Conservation (phyloP, 2,113 vertebrate genomes). For the Anarhynchus alexandrinus region DNA sequence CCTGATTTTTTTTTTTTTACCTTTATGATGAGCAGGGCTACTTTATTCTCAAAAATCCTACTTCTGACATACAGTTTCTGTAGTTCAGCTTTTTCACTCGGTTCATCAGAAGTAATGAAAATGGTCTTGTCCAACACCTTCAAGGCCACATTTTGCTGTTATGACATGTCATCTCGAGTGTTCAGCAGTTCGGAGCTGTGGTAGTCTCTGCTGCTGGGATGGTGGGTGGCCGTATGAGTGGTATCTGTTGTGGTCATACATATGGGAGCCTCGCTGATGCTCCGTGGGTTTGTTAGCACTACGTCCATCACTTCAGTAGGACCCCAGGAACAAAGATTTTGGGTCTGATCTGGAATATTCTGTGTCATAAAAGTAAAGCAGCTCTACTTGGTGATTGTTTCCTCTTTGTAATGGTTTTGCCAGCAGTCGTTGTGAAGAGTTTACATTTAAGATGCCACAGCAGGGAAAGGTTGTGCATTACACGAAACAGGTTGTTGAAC, state of each 20-base stretch:
- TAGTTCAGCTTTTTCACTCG: not conserved
- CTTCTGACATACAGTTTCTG: not conserved
- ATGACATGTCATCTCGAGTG: not conserved
- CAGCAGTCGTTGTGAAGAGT: not conserved
- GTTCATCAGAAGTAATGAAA: not conserved
- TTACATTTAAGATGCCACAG: not conserved
- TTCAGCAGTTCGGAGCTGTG: not conserved
- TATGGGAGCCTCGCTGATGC: accelerated
- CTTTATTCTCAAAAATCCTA: not conserved
- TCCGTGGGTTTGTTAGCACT: not conserved
- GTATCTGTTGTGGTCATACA: not conserved
- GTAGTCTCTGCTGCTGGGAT: not conserved
- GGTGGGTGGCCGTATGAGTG: not conserved
- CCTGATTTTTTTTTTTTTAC: not conserved
- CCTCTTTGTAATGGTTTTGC: not conserved
- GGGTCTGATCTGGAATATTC: not conserved
- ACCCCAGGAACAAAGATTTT: not conserved
- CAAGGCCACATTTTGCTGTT: not conserved
- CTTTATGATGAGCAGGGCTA: not conserved
- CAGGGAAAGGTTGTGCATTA: not conserved
- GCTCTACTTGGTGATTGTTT: not conserved
- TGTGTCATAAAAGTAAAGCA: not conserved
- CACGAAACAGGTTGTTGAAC: not conserved
- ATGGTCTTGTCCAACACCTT: not conserved
- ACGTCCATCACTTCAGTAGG: not conserved